Evolutionary conservation across 1,140 invertebrate species (phyloP), one percentile per base, ranked within the genome.

Genomic region (Amphibalanus amphitrite): DNA sequence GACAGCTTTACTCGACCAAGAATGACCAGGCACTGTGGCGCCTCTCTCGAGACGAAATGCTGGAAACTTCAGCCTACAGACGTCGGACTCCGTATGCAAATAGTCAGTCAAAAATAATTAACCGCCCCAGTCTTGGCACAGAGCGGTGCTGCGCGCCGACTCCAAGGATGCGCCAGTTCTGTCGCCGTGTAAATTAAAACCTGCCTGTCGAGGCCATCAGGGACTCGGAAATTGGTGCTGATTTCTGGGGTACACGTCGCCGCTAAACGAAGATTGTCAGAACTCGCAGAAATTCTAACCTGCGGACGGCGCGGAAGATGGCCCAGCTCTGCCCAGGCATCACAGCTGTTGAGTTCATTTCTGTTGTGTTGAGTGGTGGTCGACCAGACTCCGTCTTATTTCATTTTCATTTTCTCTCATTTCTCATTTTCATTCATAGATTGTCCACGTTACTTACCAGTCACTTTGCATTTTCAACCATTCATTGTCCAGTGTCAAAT

Each of bases 41-140:
- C n/a, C n/a, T 38, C 33, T 38, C 33, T 4, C 15, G 33, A 38
- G 33, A 38, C 33, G 33, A 38, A 38, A 15, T 4, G 33, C 33
- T 15, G 33, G 47, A 17, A 59, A 59, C 47, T 59, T 59, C 47
- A 59, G 47, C 10, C 47, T 17, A 20, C 47, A 59, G 47, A 3
- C 6, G 47, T 59, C 10, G 17, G 47, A 1, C 47, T 1, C 13
- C 47, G 17, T 59, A 59, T 59, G 47, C 47, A 59, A 59, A 59
- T 59, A 59, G 47, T 59, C 47, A 23, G 47, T 59, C 47, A 59
- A 59, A 59, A 59, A 59, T 59, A 59, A 59, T 59, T 59, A 59
- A 20, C 10, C 13, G 47, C 17, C 13, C 47, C 47, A 59, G 10
- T 13, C 10, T 6, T 59, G 47, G 47, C 47, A 20, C 47, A 59